These are phyloP conservation scores for Perodicticus potto DNA, from an alignment of 2,797 vertebrate genomes.

Conservation along the genomic window DNA sequence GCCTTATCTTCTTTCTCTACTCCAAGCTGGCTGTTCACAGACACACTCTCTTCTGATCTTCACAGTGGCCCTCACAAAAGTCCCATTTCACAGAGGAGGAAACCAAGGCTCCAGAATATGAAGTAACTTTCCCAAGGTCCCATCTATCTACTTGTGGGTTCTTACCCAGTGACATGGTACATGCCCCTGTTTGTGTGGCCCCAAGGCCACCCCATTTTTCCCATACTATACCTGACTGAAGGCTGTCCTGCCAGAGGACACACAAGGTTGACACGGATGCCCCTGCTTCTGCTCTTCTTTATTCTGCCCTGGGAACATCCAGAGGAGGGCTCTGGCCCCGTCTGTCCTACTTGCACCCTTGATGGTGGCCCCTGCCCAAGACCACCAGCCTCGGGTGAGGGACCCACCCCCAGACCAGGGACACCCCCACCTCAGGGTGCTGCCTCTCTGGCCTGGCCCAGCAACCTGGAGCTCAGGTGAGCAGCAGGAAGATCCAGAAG, in stretches of 20 bases:
- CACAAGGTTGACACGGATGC: accelerated
- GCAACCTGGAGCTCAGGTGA: neutral
- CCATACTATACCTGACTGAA: accelerated
- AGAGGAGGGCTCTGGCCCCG: neutral
- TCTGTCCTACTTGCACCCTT: neutral
- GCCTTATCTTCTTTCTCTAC: accelerated
- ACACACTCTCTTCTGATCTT: accelerated
- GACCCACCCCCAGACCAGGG: neutral
- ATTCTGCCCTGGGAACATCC: neutral
- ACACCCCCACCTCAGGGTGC: no score
- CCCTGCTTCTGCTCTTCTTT: neutral
- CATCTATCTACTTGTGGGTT: no score
- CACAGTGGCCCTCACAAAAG: neutral
- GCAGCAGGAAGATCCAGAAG: accelerated
- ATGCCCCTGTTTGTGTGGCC: accelerated
- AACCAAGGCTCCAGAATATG: neutral
- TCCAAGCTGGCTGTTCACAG: no score
- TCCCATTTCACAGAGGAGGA: neutral
- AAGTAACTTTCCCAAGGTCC: neutral
- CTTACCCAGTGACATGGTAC: accelerated
- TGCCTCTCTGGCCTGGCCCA: neutral
- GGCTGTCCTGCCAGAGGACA: neutral
- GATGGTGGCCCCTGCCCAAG: neutral
- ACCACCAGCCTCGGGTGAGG: no score
- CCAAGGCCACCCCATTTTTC: accelerated